Evolutionary conservation across 2,888 invertebrate species (phyloP).

Genomic region (Hemistola chrysoprasaria): DNA sequence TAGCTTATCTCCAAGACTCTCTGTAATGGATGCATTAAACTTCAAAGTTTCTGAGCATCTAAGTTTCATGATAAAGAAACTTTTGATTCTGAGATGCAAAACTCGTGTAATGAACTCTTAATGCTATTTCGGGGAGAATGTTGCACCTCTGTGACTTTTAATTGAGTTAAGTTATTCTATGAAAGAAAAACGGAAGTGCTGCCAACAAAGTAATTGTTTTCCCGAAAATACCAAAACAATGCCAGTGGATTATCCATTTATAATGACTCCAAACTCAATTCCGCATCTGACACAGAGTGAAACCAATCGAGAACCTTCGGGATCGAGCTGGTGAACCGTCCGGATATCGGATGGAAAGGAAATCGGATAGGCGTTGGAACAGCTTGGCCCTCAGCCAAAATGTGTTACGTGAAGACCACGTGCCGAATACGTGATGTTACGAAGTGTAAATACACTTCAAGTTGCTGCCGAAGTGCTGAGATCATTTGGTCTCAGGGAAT

Average conservation of each 20-base stretch:
- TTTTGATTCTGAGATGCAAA: slow-evolving; percentile 24
- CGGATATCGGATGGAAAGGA: slow-evolving; percentile 46
- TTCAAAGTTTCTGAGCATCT: slow-evolving; percentile 20
- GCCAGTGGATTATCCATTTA: slow-evolving; percentile 19
- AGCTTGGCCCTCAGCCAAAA: slow-evolving; percentile 45
- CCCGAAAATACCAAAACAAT: slow-evolving; percentile 21
- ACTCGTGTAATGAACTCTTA: slow-evolving; percentile 18
- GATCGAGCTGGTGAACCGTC: slow-evolving; percentile 36
- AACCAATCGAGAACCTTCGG: slow-evolving; percentile 43
- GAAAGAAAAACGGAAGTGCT: too few relatives aligned
- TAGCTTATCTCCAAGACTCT: slow-evolving; percentile 32
- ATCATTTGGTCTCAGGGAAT: slow-evolving; percentile 19
- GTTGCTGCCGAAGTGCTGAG: slow-evolving; percentile 24
- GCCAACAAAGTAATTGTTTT: too few relatives aligned
- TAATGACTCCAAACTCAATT: slow-evolving; percentile 27
- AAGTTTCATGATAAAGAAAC: slow-evolving; percentile 25
- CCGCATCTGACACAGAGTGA: slow-evolving; percentile 39
- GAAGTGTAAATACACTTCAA: slow-evolving; percentile 32
- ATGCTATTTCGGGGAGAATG: too few relatives aligned
- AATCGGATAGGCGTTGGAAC: slow-evolving; percentile 41
- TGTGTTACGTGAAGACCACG: slow-evolving; percentile 42
- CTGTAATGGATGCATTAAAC: slow-evolving; percentile 27
- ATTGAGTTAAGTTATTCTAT: too few relatives aligned
- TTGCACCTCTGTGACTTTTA: too few relatives aligned
- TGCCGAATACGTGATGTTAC: slow-evolving; percentile 36